phyloP scores from a whole-genome alignment of 2,797 vertebrate species.

The Gambusia yucatana region DNA sequence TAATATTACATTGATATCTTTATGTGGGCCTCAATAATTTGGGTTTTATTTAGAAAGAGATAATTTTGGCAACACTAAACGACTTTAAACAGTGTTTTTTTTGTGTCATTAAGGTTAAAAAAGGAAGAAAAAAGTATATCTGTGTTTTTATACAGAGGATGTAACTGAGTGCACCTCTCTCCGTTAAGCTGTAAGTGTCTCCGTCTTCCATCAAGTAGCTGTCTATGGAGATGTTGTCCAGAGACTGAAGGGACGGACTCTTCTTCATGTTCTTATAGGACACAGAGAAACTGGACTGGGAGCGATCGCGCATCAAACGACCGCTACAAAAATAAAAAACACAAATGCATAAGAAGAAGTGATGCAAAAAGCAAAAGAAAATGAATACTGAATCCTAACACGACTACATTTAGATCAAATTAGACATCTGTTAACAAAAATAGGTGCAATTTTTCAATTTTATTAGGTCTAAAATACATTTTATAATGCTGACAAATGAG shows the following conservation, averaged over 20 bases:
- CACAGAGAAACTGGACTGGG: slow-evolving; percentile 87
- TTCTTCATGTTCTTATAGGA: slow-evolving; percentile 95
- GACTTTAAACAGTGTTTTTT: not conserved
- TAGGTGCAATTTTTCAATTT: not conserved
- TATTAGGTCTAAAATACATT: slow-evolving; percentile 15
- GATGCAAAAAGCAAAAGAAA: not conserved
- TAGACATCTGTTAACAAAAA: not conserved
- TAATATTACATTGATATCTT: not conserved
- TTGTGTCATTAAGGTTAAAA: not conserved
- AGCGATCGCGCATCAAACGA: slow-evolving; percentile 90
- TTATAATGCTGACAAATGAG: slow-evolving; percentile 9
- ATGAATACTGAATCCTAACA: not conserved
- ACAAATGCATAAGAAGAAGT: not conserved
- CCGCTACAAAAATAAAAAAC: slow-evolving; percentile 77
- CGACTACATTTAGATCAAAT: not conserved
- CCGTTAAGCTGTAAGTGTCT: slow-evolving; percentile 88
- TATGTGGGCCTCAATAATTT: too few species aligned
- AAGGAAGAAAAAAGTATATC: not conserved
- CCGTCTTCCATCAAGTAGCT: slow-evolving; percentile 93
- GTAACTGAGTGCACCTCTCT: slow-evolving; percentile 83
- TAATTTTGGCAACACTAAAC: not conserved
- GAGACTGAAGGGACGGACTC: slow-evolving; percentile 92
- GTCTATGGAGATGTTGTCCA: slow-evolving; percentile 95
- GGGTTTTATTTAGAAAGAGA: not conserved
- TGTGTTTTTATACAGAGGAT: not conserved